Conservation (phyloP, 2,888 invertebrate genomes). For the Andricus quercusramuli region DNA sequence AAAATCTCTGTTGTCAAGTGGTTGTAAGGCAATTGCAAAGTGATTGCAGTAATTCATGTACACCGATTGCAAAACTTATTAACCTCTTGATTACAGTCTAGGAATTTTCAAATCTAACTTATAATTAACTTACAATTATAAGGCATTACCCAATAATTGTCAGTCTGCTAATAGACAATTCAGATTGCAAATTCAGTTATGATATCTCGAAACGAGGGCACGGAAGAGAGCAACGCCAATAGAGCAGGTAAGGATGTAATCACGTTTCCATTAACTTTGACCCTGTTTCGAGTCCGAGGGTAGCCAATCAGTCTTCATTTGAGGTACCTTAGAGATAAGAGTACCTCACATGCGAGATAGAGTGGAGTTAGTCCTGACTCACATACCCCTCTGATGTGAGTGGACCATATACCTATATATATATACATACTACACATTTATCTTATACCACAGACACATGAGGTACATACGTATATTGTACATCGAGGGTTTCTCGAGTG, state of each 20-base stretch:
- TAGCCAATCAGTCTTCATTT: constrained; percentile 29
- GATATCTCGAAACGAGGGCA: neutral
- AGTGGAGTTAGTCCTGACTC: neutral
- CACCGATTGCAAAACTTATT: neutral
- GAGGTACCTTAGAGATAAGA: constrained; percentile 7
- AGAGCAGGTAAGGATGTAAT: constrained; percentile 24
- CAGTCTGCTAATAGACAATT: neutral
- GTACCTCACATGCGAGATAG: constrained; percentile 2
- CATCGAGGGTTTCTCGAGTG: constrained; percentile 64
- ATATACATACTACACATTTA: neutral
- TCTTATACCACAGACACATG: neutral
- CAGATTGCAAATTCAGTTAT: neutral
- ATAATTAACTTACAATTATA: neutral
- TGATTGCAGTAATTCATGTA: neutral
- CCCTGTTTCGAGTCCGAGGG: constrained; percentile 24
- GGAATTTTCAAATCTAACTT: neutral
- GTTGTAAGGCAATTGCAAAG: neutral
- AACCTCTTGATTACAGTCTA: neutral
- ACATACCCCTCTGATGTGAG: neutral
- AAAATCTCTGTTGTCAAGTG: neutral
- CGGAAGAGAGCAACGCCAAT: neutral
- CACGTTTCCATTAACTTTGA: constrained; percentile 39
- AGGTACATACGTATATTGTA: constrained; percentile 33
- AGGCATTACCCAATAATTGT: neutral
- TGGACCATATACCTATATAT: neutral